Conservation (phyloP, 2,797 vertebrate species). For the Gymnodraco acuticeps region DNA sequence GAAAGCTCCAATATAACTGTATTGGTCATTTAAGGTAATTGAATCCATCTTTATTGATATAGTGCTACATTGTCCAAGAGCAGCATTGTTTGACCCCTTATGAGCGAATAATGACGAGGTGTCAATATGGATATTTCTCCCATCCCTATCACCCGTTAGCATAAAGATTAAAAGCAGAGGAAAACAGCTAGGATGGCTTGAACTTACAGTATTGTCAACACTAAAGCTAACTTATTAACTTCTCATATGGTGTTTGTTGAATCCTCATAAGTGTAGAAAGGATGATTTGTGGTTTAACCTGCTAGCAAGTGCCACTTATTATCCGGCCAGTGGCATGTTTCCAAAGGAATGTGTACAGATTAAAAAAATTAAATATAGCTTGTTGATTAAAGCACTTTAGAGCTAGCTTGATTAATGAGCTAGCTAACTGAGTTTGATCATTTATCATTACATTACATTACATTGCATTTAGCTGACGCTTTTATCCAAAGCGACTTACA, state of each 20-base stretch:
- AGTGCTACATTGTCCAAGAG: not conserved
- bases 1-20: not conserved
- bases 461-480: too few species aligned
- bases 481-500: too few species aligned
- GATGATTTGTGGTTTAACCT: not conserved
- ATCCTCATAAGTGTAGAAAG: not conserved
- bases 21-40: not conserved
- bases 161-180: not conserved
- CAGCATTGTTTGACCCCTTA: not conserved
- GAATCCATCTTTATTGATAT: conserved; percentile 2
- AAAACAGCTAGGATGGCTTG: too few species aligned
- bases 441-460: too few species aligned
- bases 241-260: not conserved
- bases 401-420: too few species aligned
- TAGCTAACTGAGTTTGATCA: too few species aligned
- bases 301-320: not conserved
- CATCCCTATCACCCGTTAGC: not conserved
- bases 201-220: not conserved
- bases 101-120: not conserved
- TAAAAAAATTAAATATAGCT: not conserved
- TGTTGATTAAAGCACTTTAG: not conserved
- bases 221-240: not conserved
- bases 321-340: not conserved
- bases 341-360: not conserved
- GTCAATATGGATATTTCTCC: not conserved